phyloP scores from a whole-genome alignment of 2,888 invertebrate species.

The Lepidochrysops patricia region DNA sequence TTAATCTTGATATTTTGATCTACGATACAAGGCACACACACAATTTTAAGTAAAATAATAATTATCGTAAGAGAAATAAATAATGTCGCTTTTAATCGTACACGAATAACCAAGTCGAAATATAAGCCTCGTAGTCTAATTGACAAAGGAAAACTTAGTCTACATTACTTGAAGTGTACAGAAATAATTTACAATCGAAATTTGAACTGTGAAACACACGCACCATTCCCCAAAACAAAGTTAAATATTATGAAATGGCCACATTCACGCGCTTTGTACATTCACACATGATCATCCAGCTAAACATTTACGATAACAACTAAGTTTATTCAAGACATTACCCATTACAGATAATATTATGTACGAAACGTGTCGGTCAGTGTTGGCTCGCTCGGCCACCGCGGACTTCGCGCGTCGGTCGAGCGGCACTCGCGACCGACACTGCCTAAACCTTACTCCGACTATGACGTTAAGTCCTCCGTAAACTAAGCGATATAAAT shows the following conservation, averaged over 20 bases:
- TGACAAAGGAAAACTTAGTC: slow-evolving; percentile 46
- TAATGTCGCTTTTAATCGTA: slow-evolving; percentile 57
- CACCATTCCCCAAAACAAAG: slow-evolving; percentile 39
- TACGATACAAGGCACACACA: slow-evolving; percentile 83
- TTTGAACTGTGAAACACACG: slow-evolving; percentile 27
- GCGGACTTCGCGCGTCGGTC: slow-evolving; percentile 27
- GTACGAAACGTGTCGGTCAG: slow-evolving; percentile 52
- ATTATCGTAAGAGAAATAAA: slow-evolving; percentile 58
- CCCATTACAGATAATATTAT: slow-evolving; percentile 63
- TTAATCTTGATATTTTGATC: slow-evolving; percentile 77
- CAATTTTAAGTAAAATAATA: slow-evolving; percentile 73
- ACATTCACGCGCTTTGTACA: slow-evolving; percentile 67
- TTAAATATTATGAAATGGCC: slow-evolving; percentile 54
- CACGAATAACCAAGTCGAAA: slow-evolving; percentile 40
- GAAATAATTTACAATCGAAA: slow-evolving; percentile 26
- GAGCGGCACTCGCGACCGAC: slow-evolving; percentile 49
- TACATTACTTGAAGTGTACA: slow-evolving; percentile 29
- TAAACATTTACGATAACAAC: slow-evolving; percentile 74
- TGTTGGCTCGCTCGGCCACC: slow-evolving; percentile 21
- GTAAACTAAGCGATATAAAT: slow-evolving; percentile 72
- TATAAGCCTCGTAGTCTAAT: slow-evolving; percentile 39
- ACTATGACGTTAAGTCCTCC: slow-evolving; percentile 63
- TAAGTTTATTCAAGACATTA: slow-evolving; percentile 64
- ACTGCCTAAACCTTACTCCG: slow-evolving; percentile 53
- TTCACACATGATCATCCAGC: slow-evolving; percentile 65